These are phyloP conservation scores for Piprites chloris DNA, from an alignment of 2,113 vertebrate genomes.

Conservation along the genomic window DNA sequence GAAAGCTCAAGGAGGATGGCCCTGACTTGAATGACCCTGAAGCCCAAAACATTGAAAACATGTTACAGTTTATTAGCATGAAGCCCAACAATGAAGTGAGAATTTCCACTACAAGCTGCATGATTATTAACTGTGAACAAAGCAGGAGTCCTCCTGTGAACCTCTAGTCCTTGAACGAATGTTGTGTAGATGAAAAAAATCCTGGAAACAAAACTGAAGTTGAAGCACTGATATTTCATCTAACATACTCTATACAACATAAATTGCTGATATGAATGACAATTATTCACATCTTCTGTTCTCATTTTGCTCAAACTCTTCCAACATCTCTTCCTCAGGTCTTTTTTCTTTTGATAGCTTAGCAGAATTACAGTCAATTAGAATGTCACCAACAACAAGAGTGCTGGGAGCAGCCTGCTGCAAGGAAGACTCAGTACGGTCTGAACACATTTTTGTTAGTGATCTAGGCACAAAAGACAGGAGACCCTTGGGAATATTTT, in stretches of 20 bases:
- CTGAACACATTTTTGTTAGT: neutral
- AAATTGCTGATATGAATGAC: neutral
- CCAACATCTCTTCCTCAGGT: neutral
- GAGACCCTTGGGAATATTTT: neutral
- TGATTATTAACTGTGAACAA: conserved; percentile 11
- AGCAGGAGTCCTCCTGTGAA: neutral
- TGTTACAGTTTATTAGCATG: conserved; percentile 4
- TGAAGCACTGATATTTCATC: neutral
- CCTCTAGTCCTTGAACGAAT: neutral
- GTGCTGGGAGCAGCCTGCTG: neutral
- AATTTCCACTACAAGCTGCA: neutral
- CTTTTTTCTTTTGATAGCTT: neutral
- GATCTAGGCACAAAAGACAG: neutral
- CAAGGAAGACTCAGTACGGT: neutral
- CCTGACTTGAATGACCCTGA: neutral
- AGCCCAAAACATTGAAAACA: neutral
- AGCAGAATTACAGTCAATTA: neutral
- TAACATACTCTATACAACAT: neutral
- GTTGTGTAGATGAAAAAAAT: neutral
- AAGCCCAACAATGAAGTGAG: neutral
- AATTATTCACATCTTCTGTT: neutral
- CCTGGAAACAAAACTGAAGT: neutral
- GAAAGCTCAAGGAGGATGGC: neutral
- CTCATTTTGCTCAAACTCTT: neutral
- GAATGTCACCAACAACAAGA: neutral